Base-by-base conservation (phyloP, 35 echinoderm and acorn worm species). In the Apostichopus californicus region DNA sequence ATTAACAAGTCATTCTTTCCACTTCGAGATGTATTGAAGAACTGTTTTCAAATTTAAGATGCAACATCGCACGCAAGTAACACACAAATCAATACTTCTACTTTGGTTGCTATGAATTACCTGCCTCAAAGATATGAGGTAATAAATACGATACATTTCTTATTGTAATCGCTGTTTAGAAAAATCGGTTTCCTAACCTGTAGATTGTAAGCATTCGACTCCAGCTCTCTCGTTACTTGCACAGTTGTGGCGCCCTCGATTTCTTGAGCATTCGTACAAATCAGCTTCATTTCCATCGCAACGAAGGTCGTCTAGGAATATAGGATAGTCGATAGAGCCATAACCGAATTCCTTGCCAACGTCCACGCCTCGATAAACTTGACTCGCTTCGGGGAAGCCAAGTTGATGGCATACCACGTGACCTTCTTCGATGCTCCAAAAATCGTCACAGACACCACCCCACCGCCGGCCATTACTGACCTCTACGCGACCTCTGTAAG, bases 371-470 rank as follows among this genome's bases (percentile, higher is more conserved):
- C 55, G 5, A 18, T n/a, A 23, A 4, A 59, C 17, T 23, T 20
- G 10, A n/a, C 9, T 15, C 21, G 56, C 81, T 85, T 59, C 81
- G 20, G 57, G 2, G 56, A 22, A 85, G 0, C 81, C 81, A 24
- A 85, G 81, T 21, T 85, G 81, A 8, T 5, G 4, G 55, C 81
- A 85, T 59, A 85, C 81, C 9, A 85, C 81, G 13, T 56, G 18
- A 59, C 34, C 81, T 15, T 85, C 81, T 60, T 56, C 55, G 3
- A 58, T n/a, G 20, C 20, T 58, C 81, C 81, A 85, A 59, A 58
- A 85, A n/a, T 85, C 81, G 24, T 85, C 81, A 25, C 81, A 85
- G 5, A 85, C 81, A 1, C 20, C 17, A 58, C 81, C 81, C 81
- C 81, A 85, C 9, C 56, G 81, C 3, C 55, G 4, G 1, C 81